Evolutionary conservation across 2,797 vertebrate species (phyloP).

Genomic region (Channa striata): DNA sequence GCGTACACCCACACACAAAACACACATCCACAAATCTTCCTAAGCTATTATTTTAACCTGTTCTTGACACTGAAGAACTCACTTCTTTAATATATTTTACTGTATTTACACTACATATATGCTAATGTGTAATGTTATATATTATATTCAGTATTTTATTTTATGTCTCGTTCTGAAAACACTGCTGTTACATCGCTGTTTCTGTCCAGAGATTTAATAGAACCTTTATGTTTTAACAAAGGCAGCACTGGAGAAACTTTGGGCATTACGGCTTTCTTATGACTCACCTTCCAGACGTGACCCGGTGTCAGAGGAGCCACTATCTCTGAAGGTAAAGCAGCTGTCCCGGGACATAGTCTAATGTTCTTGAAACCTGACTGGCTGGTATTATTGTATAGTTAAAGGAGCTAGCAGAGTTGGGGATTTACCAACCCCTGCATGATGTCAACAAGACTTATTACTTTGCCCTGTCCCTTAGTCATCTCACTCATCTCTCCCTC

Average conservation of each 20-base stretch:
- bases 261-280: conserved; percentile 80
- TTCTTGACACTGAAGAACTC: not conserved
- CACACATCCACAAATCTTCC: not conserved
- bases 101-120: not conserved
- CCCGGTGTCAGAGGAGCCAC: conserved; percentile 74
- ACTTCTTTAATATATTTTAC: not conserved
- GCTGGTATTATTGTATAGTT: not conserved
- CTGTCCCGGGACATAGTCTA: not conserved
- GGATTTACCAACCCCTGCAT: conserved; percentile 31
- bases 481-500: conserved; percentile 77
- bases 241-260: conserved; percentile 85
- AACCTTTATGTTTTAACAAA: conserved; percentile 68
- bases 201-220: not conserved
- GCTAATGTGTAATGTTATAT: not conserved
- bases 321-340: conserved; percentile 49
- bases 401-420: not conserved
- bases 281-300: conserved; percentile 77
- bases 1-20: not conserved
- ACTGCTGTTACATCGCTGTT: not conserved
- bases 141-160: too few species aligned
- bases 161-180: not conserved
- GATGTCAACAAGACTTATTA: conserved; percentile 37
- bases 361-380: not conserved
- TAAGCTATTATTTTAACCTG: not conserved
- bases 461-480: conserved; percentile 31